Conservation (phyloP, 2,888 invertebrate species). For the Andrena minutula region DNA sequence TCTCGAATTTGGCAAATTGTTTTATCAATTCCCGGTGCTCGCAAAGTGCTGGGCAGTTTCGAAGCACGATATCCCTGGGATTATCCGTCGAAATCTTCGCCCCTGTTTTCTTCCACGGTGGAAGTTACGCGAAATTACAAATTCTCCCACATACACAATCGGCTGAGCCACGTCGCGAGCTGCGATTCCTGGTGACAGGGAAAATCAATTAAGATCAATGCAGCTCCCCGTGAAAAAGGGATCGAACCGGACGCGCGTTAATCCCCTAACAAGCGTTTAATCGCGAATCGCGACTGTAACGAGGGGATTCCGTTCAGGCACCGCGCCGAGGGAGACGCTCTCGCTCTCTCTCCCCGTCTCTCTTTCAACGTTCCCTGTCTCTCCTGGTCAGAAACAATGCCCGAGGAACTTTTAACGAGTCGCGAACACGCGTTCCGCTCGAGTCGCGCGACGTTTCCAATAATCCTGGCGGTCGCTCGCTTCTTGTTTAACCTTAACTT, state of each 20-base stretch:
- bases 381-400: constrained; percentile 28
- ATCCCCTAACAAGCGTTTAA: constrained; percentile 48
- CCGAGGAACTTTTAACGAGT: constrained; percentile 68
- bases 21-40: neutral
- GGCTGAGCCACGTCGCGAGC: neutral
- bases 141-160: neutral
- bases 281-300: constrained; percentile 43
- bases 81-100: neutral
- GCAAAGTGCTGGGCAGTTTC: neutral
- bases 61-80: neutral
- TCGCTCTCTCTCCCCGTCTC: no score
- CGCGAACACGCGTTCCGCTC: constrained; percentile 44
- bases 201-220: constrained; percentile 54
- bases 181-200: constrained; percentile 22
- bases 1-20: neutral
- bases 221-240: constrained; percentile 18
- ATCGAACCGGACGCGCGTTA: constrained; percentile 37
- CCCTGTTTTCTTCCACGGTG: neutral
- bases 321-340: constrained; percentile 26
- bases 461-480: constrained; percentile 48
- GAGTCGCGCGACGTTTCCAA: constrained; percentile 56
- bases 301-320: constrained; percentile 28
- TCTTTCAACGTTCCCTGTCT: constrained; percentile 56
- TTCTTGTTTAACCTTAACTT: constrained; percentile 62
- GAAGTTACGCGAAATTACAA: neutral